These are phyloP conservation scores for Resseliella maxima DNA, from an alignment of 2,888 invertebrate species.

Conservation along the genomic window DNA sequence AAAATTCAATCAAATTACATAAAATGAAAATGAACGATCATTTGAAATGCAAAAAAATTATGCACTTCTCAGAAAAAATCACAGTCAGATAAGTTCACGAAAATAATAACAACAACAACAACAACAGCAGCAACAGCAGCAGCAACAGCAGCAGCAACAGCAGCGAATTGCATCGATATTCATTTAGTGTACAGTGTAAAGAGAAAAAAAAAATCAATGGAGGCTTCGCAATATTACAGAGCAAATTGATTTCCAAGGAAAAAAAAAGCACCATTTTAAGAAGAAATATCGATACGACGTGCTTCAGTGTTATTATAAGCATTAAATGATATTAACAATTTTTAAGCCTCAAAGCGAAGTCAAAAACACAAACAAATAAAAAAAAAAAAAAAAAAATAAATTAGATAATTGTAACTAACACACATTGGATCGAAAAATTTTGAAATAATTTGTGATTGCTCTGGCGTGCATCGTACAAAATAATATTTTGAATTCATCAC, in stretches of 20 bases:
- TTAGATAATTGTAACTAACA: background rate
- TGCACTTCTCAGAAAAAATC: slow-evolving; percentile 40
- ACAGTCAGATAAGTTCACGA: background rate
- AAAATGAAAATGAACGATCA: background rate
- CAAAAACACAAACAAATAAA: too few relatives aligned
- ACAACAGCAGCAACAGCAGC: too few relatives aligned
- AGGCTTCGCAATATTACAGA: too few relatives aligned
- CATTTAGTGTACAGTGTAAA: background rate
- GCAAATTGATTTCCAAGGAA: background rate
- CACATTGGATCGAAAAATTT: background rate
- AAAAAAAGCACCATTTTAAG: background rate
- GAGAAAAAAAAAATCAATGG: too few relatives aligned
- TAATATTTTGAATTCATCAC: background rate
- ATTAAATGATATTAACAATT: too few relatives aligned
- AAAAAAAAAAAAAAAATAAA: background rate
- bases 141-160: too few relatives aligned
- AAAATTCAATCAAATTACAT: slow-evolving; percentile 43
- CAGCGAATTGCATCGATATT: background rate
- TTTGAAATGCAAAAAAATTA: slow-evolving; percentile 18
- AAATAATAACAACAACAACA: too few relatives aligned
- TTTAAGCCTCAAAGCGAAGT: too few relatives aligned
- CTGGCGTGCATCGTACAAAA: background rate
- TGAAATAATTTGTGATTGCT: background rate
- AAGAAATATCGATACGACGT: background rate
- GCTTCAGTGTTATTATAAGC: too few relatives aligned